Conservation (phyloP, 1,140 invertebrate species). For the Phymorhynchus buccinoides region DNA sequence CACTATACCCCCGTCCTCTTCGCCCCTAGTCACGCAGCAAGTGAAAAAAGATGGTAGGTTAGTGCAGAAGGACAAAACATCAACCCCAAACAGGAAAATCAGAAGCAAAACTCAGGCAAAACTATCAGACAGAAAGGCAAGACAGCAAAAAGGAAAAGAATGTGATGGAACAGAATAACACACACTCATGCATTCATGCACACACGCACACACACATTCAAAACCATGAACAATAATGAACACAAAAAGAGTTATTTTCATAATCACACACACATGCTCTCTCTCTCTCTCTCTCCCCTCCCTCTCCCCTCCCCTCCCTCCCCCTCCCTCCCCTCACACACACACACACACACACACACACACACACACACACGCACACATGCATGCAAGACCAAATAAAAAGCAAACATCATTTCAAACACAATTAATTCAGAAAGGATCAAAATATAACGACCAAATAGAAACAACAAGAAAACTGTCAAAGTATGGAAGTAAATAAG, state of each 20-base stretch:
- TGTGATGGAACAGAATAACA: background rate
- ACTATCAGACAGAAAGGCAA: background rate
- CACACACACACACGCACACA: background rate
- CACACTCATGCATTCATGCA: background rate
- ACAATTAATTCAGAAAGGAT: background rate
- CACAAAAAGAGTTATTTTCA: background rate
- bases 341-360: conserved; percentile 3
- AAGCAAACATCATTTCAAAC: background rate
- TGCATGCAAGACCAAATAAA: background rate
- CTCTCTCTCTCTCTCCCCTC: too few relatives aligned
- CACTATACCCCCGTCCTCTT: too few relatives aligned
- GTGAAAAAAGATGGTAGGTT: too few relatives aligned
- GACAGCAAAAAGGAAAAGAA: too few relatives aligned
- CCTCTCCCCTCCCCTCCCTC: background rate
- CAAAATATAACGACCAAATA: background rate
- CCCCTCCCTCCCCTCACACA: background rate
- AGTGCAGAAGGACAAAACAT: too few relatives aligned
- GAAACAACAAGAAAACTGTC: background rate
- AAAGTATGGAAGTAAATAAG: background rate
- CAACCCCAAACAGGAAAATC: background rate
- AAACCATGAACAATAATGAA: background rate
- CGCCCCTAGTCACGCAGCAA: too few relatives aligned
- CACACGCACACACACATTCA: conserved; percentile 6
- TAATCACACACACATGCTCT: background rate
- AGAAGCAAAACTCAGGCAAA: background rate